Percentiles rank a stretch among this genome's conserved stretches.
These are phyloP conservation scores for Drosophila quadrilineata DNA, from an alignment of 1,140 invertebrate species.

Conservation along the genomic window DNA sequence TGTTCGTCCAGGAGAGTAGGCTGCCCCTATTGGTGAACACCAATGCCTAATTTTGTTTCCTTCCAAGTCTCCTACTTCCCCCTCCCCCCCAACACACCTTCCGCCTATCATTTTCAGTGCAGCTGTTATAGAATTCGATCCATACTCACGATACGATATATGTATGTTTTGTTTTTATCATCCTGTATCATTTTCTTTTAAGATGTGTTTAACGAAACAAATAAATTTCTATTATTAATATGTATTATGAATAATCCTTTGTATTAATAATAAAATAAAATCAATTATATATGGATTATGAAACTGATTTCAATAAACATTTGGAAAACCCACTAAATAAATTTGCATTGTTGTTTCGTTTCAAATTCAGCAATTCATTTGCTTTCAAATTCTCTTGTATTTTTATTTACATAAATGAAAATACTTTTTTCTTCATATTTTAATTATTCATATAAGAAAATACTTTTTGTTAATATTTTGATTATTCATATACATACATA, in stretches of 20 bases:
- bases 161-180: constrained; percentile 36
- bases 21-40: constrained; percentile 1
- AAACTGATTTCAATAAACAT: constrained; percentile 75
- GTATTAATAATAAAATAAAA: constrained; percentile 74
- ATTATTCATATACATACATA: constrained; percentile 19
- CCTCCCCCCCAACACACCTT: no score
- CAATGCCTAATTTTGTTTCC: constrained; percentile 11
- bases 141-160: constrained; percentile 13
- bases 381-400: neutral
- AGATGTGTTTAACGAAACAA: constrained; percentile 66
- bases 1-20: constrained; percentile 51
- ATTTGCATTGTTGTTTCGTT: neutral
- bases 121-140: constrained; percentile 26
- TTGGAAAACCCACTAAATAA: constrained; percentile 51
- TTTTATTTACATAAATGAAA: constrained; percentile 55
- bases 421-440: constrained; percentile 47
- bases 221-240: constrained; percentile 66
- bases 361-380: neutral
- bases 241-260: constrained; percentile 75
- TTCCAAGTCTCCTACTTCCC: no score
- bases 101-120: constrained; percentile 10
- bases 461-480: constrained; percentile 47
- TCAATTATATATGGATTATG: constrained; percentile 67
- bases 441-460: constrained; percentile 49
- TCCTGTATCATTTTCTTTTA: constrained; percentile 59